A percentile compares a stretch with the other conserved stretches of the same genome.
These are phyloP conservation scores for Melanerpes formicivorus DNA, from an alignment of 2,113 vertebrate species.

Conservation along the genomic window DNA sequence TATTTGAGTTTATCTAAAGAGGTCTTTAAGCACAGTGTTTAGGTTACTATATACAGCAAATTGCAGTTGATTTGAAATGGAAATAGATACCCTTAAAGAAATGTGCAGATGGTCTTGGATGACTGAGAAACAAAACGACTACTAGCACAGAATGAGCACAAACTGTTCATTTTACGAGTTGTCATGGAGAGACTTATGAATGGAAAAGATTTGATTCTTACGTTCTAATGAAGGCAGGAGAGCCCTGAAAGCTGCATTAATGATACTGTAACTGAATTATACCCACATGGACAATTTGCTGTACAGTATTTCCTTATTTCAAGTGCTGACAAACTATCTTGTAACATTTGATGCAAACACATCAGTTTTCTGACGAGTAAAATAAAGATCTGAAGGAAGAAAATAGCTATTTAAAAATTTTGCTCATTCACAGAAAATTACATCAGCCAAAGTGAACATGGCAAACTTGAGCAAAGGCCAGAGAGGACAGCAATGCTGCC, in stretches of 20 bases:
- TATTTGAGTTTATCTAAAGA: conserved; percentile 9
- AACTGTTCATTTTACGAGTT: conserved; percentile 67
- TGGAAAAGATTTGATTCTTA: conserved; percentile 41
- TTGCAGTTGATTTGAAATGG: conserved; percentile 42
- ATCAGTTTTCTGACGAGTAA: not conserved
- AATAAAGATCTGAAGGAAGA: not conserved
- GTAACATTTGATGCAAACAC: not conserved
- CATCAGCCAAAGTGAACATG: not conserved
- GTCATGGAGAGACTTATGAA: conserved; percentile 70
- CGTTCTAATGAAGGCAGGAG: conserved; percentile 18
- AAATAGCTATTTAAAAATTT: not conserved
- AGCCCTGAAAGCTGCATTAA: conserved; percentile 42
- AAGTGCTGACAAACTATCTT: not conserved
- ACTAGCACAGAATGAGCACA: conserved; percentile 64
- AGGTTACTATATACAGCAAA: conserved; percentile 49
- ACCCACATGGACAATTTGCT: conserved; percentile 24
- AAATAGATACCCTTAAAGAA: conserved; percentile 56
- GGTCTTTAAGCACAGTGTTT: conserved; percentile 25
- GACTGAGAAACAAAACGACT: conserved; percentile 57
- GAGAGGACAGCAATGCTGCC: not conserved
- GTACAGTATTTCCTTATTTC: conserved; percentile 31
- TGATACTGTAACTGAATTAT: conserved; percentile 19
- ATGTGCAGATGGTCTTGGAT: conserved; percentile 66
- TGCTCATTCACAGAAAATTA: not conserved
- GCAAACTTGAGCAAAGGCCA: not conserved